A percentile compares a stretch with the other conserved stretches of the same genome.
Evolutionary conservation across 1,140 invertebrate species (phyloP).

Genomic region (Drosophila setifemur): DNA sequence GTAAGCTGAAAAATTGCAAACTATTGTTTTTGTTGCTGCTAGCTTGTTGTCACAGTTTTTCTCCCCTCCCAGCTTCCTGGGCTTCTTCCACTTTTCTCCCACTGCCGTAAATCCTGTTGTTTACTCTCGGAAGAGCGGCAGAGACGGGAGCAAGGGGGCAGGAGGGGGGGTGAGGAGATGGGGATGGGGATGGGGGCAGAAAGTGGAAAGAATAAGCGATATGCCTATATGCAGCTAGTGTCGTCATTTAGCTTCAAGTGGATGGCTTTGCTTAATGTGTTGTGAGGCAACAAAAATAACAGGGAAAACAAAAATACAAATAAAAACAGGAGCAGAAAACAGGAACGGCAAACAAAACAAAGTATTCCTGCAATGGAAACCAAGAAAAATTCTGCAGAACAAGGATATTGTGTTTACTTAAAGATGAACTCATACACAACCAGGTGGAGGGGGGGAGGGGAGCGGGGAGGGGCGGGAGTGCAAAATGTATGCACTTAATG

Average conservation of each 20-base stretch:
- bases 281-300: slow-evolving; percentile 4
- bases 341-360: neutral
- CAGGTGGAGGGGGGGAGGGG: neutral
- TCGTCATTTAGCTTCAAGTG: slow-evolving; percentile 34
- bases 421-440: slow-evolving; percentile 10
- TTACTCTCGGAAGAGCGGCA: neutral
- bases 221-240: slow-evolving; percentile 32
- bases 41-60: slow-evolving; percentile 52
- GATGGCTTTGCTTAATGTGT: slow-evolving; percentile 36
- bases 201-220: neutral
- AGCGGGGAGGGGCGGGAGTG: neutral
- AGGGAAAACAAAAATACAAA: neutral
- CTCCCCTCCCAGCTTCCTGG: too few relatives aligned
- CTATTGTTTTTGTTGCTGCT: slow-evolving; percentile 62
- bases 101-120: slow-evolving; percentile 9
- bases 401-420: slow-evolving; percentile 38
- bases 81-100: neutral
- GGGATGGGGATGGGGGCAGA: neutral
- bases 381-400: slow-evolving; percentile 1
- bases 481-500: neutral
- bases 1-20: slow-evolving; percentile 51
- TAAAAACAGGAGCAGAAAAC: neutral
- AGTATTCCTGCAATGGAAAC: slow-evolving; percentile 26
- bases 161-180: neutral
- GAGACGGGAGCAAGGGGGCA: neutral